Conservation (phyloP, 1,140 invertebrate genomes). For the Eubasilissa regina region DNA sequence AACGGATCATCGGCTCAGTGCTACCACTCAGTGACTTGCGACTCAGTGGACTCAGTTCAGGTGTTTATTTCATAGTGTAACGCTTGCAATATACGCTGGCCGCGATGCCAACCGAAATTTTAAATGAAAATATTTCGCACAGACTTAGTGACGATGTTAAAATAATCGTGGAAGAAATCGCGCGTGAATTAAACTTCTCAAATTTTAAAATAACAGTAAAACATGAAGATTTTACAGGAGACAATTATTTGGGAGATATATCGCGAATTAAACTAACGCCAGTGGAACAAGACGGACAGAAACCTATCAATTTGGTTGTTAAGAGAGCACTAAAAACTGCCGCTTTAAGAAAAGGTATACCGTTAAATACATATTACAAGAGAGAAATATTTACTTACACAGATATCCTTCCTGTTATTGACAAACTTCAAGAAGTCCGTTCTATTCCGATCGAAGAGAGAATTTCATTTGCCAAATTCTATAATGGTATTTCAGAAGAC, state of each 20-base stretch:
- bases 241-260: constrained; percentile 36
- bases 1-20: no score
- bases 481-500: constrained; percentile 62
- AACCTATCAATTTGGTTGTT: constrained; percentile 4
- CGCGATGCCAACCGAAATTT: not conserved
- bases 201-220: constrained; percentile 5
- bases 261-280: not conserved
- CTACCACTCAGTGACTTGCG: no score
- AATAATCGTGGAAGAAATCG: not conserved
- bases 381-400: constrained; percentile 48
- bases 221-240: constrained; percentile 7
- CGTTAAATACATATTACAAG: constrained; percentile 16
- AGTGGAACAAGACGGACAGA: not conserved
- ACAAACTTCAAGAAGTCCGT: constrained; percentile 24
- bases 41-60: no score
- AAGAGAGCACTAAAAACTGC: not conserved
- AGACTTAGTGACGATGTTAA: not conserved
- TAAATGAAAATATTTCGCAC: not conserved
- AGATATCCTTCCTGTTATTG: constrained; percentile 29
- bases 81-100: no score
- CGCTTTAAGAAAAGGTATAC: not conserved
- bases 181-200: not conserved
- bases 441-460: constrained; percentile 7
- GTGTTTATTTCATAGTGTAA: no score
- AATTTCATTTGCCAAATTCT: constrained; percentile 27